phyloP scores from a whole-genome alignment of 2,113 vertebrate genomes.

The Stigmatopora nigra region DNA sequence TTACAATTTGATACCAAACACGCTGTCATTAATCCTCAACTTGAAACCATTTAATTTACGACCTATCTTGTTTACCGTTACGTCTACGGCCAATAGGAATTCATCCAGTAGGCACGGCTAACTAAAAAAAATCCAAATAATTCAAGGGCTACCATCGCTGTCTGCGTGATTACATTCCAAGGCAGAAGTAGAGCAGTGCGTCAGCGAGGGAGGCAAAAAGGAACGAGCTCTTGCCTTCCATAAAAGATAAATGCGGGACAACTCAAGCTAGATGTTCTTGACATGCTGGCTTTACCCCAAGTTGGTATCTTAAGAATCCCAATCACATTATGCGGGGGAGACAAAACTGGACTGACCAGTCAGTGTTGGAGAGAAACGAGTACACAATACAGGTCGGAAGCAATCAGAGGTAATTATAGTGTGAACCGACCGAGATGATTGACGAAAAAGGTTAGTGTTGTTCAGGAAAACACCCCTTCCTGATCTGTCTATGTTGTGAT shows the following conservation, averaged over 20 bases:
- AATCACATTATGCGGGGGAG: conserved; percentile 16
- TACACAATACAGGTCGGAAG: background rate
- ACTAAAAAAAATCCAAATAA: background rate
- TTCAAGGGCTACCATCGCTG: background rate
- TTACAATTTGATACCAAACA: background rate
- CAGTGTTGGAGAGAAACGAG: background rate
- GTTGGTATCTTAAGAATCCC: conserved; percentile 41
- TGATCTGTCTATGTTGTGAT: background rate
- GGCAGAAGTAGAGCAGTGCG: conserved; percentile 6
- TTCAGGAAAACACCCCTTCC: background rate
- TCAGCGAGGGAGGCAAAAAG: conserved; percentile 42
- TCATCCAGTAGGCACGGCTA: background rate
- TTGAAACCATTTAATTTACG: background rate
- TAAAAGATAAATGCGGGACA: conserved; percentile 71
- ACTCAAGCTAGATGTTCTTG: conserved; percentile 49
- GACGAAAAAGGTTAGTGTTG: background rate
- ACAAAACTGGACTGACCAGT: conserved; percentile 3
- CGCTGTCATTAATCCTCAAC: background rate
- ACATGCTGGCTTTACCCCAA: conserved; percentile 55
- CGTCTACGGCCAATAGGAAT: background rate
- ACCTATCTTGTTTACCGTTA: background rate
- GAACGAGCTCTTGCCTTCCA: conserved; percentile 40
- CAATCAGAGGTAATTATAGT: background rate
- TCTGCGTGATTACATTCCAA: background rate
- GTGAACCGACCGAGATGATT: background rate